Evolutionary conservation across 2,113 vertebrate species (phyloP).

Genomic region (Perca flavescens): DNA sequence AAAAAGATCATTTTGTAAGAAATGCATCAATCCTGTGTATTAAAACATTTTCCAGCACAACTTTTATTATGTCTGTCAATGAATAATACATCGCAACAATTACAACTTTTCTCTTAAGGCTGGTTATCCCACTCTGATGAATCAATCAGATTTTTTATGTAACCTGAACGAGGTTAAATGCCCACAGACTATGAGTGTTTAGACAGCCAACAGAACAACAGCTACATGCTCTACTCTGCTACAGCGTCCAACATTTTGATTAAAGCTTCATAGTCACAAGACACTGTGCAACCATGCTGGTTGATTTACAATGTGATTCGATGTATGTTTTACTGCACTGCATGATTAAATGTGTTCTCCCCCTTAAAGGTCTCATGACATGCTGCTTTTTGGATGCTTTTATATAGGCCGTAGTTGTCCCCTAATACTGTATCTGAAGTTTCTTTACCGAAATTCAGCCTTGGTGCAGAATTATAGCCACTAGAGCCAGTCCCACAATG

Average conservation of each 20-base stretch:
- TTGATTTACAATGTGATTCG: constrained; percentile 20
- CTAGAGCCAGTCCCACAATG: too few species aligned
- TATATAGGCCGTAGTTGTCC: too few species aligned
- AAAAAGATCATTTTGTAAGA: constrained; percentile 45
- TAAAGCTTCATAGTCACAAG: not conserved
- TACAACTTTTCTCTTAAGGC: constrained; percentile 30
- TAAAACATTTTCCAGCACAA: constrained; percentile 25
- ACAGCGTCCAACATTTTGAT: constrained; percentile 2
- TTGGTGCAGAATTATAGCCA: too few species aligned
- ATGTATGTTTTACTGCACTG: not conserved
- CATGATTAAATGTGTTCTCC: constrained; percentile 12
- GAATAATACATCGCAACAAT: constrained; percentile 41
- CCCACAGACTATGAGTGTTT: not conserved
- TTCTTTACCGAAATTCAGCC: too few species aligned
- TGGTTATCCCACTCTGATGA: constrained; percentile 10
- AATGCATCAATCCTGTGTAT: constrained; percentile 21
- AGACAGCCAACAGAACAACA: not conserved
- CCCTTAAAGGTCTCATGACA: too few species aligned
- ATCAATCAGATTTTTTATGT: constrained; percentile 31
- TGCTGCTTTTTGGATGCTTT: too few species aligned
- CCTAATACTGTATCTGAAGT: too few species aligned
- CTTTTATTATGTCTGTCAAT: constrained; percentile 36
- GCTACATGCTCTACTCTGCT: not conserved
- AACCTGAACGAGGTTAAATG: constrained; percentile 41
- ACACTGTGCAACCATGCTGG: not conserved